These are phyloP conservation scores for Charaxes varanes DNA, from an alignment of 1,140 invertebrate genomes.

Conservation along the genomic window DNA sequence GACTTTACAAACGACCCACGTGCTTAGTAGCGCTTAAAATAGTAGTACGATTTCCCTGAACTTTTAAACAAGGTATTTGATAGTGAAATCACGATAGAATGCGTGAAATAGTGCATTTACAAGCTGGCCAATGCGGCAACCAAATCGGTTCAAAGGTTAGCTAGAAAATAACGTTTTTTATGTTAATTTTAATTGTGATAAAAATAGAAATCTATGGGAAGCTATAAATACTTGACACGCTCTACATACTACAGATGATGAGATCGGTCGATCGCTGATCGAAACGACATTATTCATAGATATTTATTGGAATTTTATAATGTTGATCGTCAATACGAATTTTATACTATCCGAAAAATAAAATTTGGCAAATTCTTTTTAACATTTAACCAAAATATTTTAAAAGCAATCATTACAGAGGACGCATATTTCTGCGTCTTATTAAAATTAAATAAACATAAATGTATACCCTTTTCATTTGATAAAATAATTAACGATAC, in stretches of 20 bases:
- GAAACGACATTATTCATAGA: slow-evolving; percentile 1
- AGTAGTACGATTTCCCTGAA: slow-evolving; percentile 20
- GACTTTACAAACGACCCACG: slow-evolving; percentile 13
- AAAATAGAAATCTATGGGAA: slow-evolving; percentile 20
- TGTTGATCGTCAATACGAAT: too few species aligned
- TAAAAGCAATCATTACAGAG: too few species aligned
- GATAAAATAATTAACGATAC: too few species aligned
- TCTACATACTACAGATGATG: slow-evolving; percentile 17
- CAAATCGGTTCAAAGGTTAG: slow-evolving; percentile 95
- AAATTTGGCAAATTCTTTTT: too few species aligned
- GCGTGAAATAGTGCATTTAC: slow-evolving; percentile 96
- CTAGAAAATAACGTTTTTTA: slow-evolving; percentile 3
- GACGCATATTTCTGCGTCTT: too few species aligned
- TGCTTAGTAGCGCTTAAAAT: slow-evolving; percentile 28
- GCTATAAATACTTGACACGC: slow-evolving; percentile 35
- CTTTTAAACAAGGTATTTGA: slow-evolving; percentile 20
- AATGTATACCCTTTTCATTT: too few species aligned
- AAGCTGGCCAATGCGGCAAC: slow-evolving; percentile 95
- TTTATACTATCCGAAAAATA: too few species aligned
- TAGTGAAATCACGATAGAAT: slow-evolving; percentile 74
- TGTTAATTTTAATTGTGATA: slow-evolving; percentile 3
- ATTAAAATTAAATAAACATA: too few species aligned
- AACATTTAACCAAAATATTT: too few species aligned
- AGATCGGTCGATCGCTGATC: slow-evolving; percentile 18
- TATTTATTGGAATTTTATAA: not conserved